Evolutionary conservation across 2,113 vertebrate species (phyloP).

Genomic region (Rhegmatorhina hoffmannsi): DNA sequence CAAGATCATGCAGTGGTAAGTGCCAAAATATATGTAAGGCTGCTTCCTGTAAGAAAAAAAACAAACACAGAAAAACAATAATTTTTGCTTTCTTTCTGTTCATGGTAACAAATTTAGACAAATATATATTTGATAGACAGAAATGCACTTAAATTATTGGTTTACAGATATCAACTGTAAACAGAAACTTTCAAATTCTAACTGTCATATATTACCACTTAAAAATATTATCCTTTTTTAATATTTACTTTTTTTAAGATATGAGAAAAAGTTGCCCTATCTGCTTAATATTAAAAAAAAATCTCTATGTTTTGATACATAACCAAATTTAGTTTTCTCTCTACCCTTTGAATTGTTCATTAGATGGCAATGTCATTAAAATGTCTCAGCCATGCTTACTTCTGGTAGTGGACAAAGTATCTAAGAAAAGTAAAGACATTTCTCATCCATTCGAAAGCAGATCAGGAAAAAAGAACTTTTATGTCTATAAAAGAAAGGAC

Average conservation of each 20-base stretch:
- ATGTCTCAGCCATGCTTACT: background rate
- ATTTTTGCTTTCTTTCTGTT: background rate
- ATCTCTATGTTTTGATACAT: background rate
- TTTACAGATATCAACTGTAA: background rate
- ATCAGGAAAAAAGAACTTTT: background rate
- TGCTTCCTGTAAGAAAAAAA: background rate
- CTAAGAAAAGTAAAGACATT: background rate
- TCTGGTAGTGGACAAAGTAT: background rate
- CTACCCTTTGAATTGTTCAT: background rate
- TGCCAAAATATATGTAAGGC: background rate
- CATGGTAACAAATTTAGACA: background rate
- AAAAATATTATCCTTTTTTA: background rate
- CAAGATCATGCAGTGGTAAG: conserved; percentile 87
- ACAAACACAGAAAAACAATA: background rate
- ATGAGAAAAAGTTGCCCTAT: background rate
- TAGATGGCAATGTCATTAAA: background rate
- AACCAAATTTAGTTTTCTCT: background rate
- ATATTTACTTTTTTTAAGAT: background rate
- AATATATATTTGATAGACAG: background rate
- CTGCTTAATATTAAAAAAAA: background rate
- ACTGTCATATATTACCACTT: background rate
- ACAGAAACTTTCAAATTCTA: background rate
- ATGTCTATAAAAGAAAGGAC: background rate
- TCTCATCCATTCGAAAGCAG: background rate
- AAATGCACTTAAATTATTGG: background rate